phyloP scores from a whole-genome alignment of 2,797 vertebrate genomes.

The Psittacula echo region DNA sequence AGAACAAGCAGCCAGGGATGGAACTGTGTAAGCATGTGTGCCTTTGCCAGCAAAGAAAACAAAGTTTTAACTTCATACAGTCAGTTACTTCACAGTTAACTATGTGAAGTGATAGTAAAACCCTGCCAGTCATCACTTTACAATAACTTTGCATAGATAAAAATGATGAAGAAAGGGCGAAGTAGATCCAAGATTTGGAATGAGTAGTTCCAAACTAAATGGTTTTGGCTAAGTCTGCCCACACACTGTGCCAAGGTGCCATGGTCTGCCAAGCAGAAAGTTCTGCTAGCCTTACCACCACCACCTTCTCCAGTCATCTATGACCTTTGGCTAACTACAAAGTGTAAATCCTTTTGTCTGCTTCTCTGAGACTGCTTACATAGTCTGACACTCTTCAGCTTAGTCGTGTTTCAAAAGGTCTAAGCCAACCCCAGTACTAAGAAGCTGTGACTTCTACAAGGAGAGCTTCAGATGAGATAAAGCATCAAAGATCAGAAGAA shows the following conservation, averaged over 20 bases:
- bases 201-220: neutral
- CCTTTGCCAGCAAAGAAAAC: neutral
- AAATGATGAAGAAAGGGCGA: neutral
- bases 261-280: neutral
- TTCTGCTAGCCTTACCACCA: neutral
- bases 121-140: neutral
- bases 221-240: neutral
- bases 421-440: neutral
- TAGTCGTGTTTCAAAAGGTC: neutral
- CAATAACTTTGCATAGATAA: neutral
- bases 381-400: neutral
- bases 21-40: neutral
- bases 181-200: neutral
- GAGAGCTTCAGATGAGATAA: neutral
- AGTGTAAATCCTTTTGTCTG: neutral
- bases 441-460: neutral
- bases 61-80: neutral
- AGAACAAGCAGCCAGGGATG: neutral
- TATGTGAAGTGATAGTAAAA: neutral
- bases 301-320: neutral
- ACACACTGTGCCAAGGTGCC: neutral
- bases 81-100: neutral
- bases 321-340: neutral
- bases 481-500: neutral
- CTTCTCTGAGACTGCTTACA: neutral